Base-by-base conservation (phyloP, 2,888 invertebrate species). In the Volucella inanis region DNA sequence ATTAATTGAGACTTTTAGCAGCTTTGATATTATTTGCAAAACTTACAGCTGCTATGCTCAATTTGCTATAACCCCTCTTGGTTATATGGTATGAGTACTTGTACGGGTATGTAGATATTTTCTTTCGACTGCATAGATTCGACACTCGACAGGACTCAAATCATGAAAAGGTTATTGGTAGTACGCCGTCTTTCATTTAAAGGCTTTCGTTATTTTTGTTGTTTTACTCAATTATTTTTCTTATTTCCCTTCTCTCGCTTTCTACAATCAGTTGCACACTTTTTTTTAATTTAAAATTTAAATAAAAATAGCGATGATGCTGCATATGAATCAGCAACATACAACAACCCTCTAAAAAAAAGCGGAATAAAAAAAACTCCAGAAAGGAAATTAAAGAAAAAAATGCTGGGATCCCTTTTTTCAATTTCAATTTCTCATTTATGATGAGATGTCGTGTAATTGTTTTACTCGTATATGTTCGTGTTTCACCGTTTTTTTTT, bases 171-270 rank as follows among this genome's bases (percentile, higher is more conserved):
- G 31, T 3, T 31, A 31, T 31, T 6, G 31, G 31, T 31, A 31
- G 31, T 31, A 31, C 6, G 31, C 0, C 31, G 3, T 22, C 22
- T 3, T 22, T 4, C 22, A 22, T 22, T 22, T 22, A 22, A 3
- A 22, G 22, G 22, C 31, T 57, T 8, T 9, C 11, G 45, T 55
- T 55, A 15, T 10, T 55, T 18, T 55, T 64, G 47, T 22, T 64
- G 38, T 47, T 22, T 55, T 43, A 50, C 45, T 55, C 55, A 64
- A 74, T 64, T 55, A 64, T 74, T 74, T 74, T 64, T 55, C n/a
- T 55, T 39, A 55, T 74, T 64, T 64, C 55, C 49, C 41, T 55
- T 49, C 49, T 11, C 64, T 11, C 14, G 11, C 11, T 15, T 31
- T 62, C 3, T 2, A 12, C 9, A 14, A 49, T 49, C 14, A 39